Evolutionary conservation across 1,140 invertebrate species (phyloP).

Genomic region (Colletes gigas): DNA sequence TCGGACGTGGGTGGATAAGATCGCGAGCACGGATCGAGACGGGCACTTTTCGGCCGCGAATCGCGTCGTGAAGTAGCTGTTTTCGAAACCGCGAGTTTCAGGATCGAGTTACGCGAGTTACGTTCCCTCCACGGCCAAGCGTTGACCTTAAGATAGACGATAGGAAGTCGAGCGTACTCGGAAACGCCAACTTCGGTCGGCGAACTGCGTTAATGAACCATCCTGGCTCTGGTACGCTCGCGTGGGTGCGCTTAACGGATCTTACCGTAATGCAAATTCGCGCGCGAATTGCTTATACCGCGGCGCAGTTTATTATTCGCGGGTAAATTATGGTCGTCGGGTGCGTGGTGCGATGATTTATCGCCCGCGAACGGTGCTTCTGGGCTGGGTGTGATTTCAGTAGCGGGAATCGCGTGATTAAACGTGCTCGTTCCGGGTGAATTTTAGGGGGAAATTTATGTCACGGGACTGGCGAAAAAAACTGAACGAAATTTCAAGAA

Average conservation of each 20-base stretch:
- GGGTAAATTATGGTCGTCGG: slow-evolving; percentile 25
- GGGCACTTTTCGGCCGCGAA: neutral
- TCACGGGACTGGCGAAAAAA: neutral
- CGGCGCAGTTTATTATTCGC: slow-evolving; percentile 28
- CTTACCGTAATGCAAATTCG: slow-evolving; percentile 26
- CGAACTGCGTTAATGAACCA: slow-evolving; percentile 17
- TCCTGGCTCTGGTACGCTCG: neutral
- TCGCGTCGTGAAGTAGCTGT: neutral
- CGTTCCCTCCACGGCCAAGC: neutral
- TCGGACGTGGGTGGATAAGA: slow-evolving; percentile 16
- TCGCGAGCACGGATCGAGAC: slow-evolving; percentile 3
- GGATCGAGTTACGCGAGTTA: slow-evolving; percentile 6
- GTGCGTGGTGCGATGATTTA: slow-evolving; percentile 28
- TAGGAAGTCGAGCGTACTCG: slow-evolving; percentile 1
- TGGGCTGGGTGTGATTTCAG: neutral
- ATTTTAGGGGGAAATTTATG: neutral
- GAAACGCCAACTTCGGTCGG: slow-evolving; percentile 5
- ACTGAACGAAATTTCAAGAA: too few relatives aligned
- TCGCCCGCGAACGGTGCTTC: neutral
- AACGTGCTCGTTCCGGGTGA: neutral
- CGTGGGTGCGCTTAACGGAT: slow-evolving; percentile 27
- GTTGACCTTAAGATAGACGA: neutral
- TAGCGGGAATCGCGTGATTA: neutral
- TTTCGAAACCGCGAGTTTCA: neutral
- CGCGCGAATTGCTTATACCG: slow-evolving; percentile 11